Conservation (phyloP, 1,140 invertebrate genomes). For the Pogonognathellus flavescens region DNA sequence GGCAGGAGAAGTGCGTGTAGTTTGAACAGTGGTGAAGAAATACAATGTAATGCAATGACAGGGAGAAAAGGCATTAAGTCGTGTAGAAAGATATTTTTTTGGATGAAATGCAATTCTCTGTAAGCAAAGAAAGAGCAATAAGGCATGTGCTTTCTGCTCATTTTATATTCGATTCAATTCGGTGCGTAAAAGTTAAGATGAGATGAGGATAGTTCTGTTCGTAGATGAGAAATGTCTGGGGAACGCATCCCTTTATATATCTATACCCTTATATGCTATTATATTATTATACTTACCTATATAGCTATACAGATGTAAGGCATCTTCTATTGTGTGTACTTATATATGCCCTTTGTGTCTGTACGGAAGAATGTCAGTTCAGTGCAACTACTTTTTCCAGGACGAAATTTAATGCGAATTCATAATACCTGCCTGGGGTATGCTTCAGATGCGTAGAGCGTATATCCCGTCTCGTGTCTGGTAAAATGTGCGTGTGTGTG, state of each 20-base stretch:
- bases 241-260: neutral
- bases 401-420: conserved; percentile 22
- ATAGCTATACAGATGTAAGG: neutral
- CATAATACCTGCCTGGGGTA: conserved; percentile 30
- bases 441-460: neutral
- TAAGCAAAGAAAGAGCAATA: neutral
- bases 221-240: neutral
- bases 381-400: neutral
- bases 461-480: neutral
- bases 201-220: neutral
- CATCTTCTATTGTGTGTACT: too few species aligned
- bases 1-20: neutral
- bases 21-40: neutral
- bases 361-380: neutral
- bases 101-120: conserved; percentile 9
- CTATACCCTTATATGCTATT: neutral
- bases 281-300: neutral
- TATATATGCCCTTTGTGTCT: neutral
- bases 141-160: neutral
- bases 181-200: conserved; percentile 9
- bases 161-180: conserved; percentile 2
- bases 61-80: neutral
- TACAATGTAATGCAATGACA: neutral
- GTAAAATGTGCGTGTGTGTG: neutral
- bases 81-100: neutral